phyloP scores from a whole-genome alignment of 2,888 invertebrate species.

The Synanthedon formicaeformis region DNA sequence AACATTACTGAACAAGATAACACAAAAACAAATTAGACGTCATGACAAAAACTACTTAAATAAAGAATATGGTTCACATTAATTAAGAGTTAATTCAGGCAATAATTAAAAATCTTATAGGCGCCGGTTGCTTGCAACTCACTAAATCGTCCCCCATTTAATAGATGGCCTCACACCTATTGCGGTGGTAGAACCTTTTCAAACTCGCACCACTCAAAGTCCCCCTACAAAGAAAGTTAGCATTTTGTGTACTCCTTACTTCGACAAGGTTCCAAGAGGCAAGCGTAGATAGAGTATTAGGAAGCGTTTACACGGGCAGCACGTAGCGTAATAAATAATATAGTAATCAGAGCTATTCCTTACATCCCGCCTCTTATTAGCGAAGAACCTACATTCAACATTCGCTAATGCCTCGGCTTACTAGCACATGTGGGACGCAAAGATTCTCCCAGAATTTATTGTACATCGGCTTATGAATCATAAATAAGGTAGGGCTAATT shows the following conservation, averaged over 20 bases:
- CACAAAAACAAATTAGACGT: too few relatives aligned
- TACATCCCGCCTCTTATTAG: slow-evolving; percentile 69
- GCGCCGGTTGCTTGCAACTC: slow-evolving; percentile 43
- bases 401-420: slow-evolving; percentile 65
- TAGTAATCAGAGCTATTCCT: slow-evolving; percentile 70
- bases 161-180: slow-evolving; percentile 43
- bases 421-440: slow-evolving; percentile 66
- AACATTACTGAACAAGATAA: too few relatives aligned
- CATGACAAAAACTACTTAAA: too few relatives aligned
- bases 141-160: slow-evolving; percentile 59
- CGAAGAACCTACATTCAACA: slow-evolving; percentile 66
- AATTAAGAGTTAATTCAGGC: slow-evolving; percentile 47
- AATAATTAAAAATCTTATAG: slow-evolving; percentile 62
- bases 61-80: slow-evolving; percentile 29
- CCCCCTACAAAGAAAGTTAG: slow-evolving; percentile 2
- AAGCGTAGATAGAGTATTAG: slow-evolving; percentile 54
- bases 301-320: slow-evolving; percentile 67
- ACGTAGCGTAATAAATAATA: slow-evolving; percentile 70
- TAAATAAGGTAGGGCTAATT: slow-evolving; percentile 67
- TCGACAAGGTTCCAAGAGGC: slow-evolving; percentile 45
- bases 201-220: slow-evolving; percentile 8
- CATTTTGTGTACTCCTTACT: slow-evolving; percentile 9
- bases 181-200: slow-evolving; percentile 34
- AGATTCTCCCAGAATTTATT: slow-evolving; percentile 65
- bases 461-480: slow-evolving; percentile 69